phyloP scores from a whole-genome alignment of 2,888 invertebrate species.

The Rotaria socialis region DNA sequence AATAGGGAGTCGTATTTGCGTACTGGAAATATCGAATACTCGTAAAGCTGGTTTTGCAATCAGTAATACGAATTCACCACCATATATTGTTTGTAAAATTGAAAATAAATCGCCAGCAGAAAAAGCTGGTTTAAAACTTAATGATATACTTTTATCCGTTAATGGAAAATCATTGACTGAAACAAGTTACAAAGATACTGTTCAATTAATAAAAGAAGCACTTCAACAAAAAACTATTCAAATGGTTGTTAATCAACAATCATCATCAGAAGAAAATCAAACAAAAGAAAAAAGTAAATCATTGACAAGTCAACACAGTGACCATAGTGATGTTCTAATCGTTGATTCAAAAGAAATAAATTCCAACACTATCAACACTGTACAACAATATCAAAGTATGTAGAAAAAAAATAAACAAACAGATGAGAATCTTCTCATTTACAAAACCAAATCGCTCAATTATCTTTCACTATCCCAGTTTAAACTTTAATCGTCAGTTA shows the following conservation, averaged over 20 bases:
- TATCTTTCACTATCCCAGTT: too few relatives aligned
- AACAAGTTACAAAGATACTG: not conserved
- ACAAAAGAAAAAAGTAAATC: not conserved
- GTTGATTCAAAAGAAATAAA: not conserved
- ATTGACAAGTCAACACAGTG: not conserved
- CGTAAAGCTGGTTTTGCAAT: not conserved
- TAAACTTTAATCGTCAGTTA: too few relatives aligned
- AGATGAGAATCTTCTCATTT: not conserved
- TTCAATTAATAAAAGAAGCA: not conserved
- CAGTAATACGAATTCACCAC: not conserved
- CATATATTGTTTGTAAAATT: not conserved
- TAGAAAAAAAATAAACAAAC: not conserved
- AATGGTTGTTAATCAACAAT: not conserved
- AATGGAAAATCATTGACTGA: not conserved
- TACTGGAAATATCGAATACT: not conserved
- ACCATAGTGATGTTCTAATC: not conserved
- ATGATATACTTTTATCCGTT: not conserved
- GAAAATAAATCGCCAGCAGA: not conserved
- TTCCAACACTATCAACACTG: not conserved
- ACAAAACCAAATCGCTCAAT: too few relatives aligned
- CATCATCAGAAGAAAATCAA: not conserved
- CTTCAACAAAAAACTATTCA: not conserved
- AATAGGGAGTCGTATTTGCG: not conserved
- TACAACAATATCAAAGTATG: slow-evolving; percentile 8
- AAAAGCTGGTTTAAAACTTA: not conserved